A percentile compares a stretch with the other conserved stretches of the same genome.
Evolutionary conservation across 2,113 vertebrate species (phyloP).

Genomic region (Synchiropus splendidus): DNA sequence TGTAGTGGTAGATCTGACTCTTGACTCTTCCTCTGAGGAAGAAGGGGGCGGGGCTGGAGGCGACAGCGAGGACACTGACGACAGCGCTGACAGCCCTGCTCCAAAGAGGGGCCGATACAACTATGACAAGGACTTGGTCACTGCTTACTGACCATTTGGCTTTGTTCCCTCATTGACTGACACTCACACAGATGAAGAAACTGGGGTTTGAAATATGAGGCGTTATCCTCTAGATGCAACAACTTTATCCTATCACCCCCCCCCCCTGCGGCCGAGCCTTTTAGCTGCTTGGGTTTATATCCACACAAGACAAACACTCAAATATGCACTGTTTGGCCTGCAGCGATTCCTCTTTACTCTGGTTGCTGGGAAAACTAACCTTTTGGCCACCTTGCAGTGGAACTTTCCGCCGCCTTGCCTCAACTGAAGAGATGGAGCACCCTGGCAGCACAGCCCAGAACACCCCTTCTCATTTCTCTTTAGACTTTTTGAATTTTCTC

Average conservation of each 20-base stretch:
- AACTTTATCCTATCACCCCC: constrained; percentile 12
- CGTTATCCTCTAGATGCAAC: constrained; percentile 43
- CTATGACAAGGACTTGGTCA: constrained; percentile 91
- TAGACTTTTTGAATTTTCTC: constrained; percentile 30
- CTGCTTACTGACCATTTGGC: constrained; percentile 82
- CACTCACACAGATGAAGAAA: constrained; percentile 35
- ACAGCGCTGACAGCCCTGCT: constrained; percentile 80
- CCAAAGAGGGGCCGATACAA: constrained; percentile 85
- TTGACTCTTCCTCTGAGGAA: constrained; percentile 90
- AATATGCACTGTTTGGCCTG: constrained; percentile 36
- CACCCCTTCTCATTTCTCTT: constrained; percentile 3
- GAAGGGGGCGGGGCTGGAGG: constrained; percentile 73
- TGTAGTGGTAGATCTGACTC: constrained; percentile 89
- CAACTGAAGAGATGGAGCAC: constrained; percentile 43
- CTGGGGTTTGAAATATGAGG: constrained; percentile 39
- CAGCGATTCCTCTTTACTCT: constrained; percentile 47
- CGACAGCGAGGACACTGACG: constrained; percentile 91
- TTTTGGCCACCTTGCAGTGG: constrained; percentile 36
- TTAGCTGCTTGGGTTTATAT: constrained; percentile 38
- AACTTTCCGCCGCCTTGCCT: constrained; percentile 40
- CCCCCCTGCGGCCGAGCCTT: constrained; percentile 45
- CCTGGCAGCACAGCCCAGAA: constrained; percentile 11
- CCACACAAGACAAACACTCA: constrained; percentile 36
- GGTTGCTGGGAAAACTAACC: constrained; percentile 41
- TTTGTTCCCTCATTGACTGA: constrained; percentile 51